Conservation (phyloP, 1,140 invertebrate species). For the Eueides isabella region DNA sequence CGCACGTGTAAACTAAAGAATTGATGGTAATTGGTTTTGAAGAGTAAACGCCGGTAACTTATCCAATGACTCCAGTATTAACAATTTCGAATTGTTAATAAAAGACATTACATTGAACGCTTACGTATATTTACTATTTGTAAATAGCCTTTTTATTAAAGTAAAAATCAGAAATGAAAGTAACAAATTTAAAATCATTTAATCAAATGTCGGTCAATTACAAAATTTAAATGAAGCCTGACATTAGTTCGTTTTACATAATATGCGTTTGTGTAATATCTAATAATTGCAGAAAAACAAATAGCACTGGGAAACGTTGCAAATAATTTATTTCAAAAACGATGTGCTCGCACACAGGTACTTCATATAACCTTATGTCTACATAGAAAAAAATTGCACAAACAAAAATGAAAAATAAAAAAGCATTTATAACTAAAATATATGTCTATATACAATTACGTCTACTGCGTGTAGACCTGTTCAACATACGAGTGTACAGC, state of each 20-base stretch:
- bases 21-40: conserved; percentile 80
- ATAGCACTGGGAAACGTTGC: conserved; percentile 25
- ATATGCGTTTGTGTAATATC: not conserved
- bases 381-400: conserved; percentile 65
- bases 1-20: conserved; percentile 73
- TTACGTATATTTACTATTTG: not conserved
- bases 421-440: conserved; percentile 45
- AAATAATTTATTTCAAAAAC: conserved; percentile 31
- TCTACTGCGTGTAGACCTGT: conserved; percentile 45
- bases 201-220: not conserved
- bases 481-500: conserved; percentile 39
- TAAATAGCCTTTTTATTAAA: not conserved
- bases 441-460: conserved; percentile 56
- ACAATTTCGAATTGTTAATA: conserved; percentile 51
- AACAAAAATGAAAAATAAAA: conserved; percentile 46
- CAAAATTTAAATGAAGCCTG: not conserved
- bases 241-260: not conserved
- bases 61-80: conserved; percentile 75
- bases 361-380: conserved; percentile 53
- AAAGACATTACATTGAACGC: not conserved
- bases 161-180: not conserved
- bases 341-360: conserved; percentile 53
- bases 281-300: conserved; percentile 38
- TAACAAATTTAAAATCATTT: not conserved
- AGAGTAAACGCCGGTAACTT: conserved; percentile 73